These are phyloP conservation scores for Deladenus siricidicola DNA, from an alignment of 2,888 invertebrate species.

Conservation along the genomic window DNA sequence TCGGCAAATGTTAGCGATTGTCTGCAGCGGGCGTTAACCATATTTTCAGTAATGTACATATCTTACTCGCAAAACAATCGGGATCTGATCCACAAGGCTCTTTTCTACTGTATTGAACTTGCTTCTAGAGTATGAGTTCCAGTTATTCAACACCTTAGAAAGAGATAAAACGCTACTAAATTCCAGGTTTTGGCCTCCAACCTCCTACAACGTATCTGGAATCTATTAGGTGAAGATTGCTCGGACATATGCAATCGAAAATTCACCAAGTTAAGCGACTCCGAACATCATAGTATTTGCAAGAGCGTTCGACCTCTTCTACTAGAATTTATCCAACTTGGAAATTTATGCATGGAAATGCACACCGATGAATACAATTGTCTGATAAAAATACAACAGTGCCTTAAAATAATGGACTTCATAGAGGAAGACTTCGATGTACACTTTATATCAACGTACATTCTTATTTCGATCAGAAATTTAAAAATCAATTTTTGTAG, in stretches of 20 bases:
- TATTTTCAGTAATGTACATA: conserved; percentile 16
- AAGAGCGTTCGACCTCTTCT: conserved; percentile 15
- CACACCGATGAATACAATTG: conserved; percentile 25
- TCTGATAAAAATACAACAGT: conserved; percentile 30
- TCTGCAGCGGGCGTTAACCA: conserved; percentile 12
- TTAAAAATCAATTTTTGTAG: background rate
- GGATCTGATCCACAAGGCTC: conserved; percentile 31
- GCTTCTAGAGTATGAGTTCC: conserved; percentile 11
- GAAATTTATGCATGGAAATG: conserved; percentile 10
- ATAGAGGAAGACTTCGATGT: conserved; percentile 31
- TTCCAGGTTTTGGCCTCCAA: conserved; percentile 22
- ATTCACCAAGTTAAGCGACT: background rate
- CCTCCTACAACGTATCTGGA: conserved; percentile 17
- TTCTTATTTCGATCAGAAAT: background rate
- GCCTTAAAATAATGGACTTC: conserved; percentile 26
- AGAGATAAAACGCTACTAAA: background rate
- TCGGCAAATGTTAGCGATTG: background rate
- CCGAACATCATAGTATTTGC: conserved; percentile 12
- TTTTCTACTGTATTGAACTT: conserved; percentile 25
- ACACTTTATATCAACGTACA: background rate
- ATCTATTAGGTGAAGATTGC: conserved; percentile 21
- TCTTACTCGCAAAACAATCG: conserved; percentile 9
- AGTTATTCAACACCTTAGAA: background rate
- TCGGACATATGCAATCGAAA: background rate
- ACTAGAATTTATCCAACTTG: conserved; percentile 19